A percentile compares a stretch with the other conserved stretches of the same genome.
Evolutionary conservation across 2,113 vertebrate genomes (phyloP).

Genomic region (Notechis scutatus): DNA sequence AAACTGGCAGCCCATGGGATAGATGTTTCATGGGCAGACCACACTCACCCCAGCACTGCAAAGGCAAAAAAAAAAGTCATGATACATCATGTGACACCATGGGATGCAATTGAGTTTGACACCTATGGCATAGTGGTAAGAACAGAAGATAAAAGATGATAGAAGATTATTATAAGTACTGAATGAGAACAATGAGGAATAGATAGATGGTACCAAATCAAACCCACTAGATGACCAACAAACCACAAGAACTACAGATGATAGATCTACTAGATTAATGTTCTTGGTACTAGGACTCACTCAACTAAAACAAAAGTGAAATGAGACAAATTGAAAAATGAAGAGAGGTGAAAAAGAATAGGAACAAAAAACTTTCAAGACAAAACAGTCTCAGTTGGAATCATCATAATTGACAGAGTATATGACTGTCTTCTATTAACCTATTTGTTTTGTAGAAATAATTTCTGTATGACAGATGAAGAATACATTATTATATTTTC

Average conservation of each 20-base stretch:
- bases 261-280: background rate
- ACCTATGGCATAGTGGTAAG: background rate
- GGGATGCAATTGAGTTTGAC: no score
- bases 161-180: background rate
- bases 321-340: background rate
- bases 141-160: background rate
- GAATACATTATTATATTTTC: constrained; percentile 31
- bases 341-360: background rate
- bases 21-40: no score
- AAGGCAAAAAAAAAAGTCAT: no score
- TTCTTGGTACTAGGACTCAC: background rate
- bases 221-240: background rate
- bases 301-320: background rate
- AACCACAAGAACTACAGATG: background rate
- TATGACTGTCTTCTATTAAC: constrained; percentile 10
- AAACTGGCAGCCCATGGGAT: no score
- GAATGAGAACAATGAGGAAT: background rate
- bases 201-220: background rate
- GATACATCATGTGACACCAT: no score
- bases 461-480: constrained; percentile 28
- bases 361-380: constrained; percentile 8
- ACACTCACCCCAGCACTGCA: no score
- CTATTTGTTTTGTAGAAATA: constrained; percentile 27
- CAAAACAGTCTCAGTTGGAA: constrained; percentile 19
- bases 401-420: background rate